Percentiles rank a stretch among this genome's conserved stretches.
These are phyloP conservation scores for Drosophila nebulosa DNA, from an alignment of 1,140 invertebrate genomes.

Conservation along the genomic window DNA sequence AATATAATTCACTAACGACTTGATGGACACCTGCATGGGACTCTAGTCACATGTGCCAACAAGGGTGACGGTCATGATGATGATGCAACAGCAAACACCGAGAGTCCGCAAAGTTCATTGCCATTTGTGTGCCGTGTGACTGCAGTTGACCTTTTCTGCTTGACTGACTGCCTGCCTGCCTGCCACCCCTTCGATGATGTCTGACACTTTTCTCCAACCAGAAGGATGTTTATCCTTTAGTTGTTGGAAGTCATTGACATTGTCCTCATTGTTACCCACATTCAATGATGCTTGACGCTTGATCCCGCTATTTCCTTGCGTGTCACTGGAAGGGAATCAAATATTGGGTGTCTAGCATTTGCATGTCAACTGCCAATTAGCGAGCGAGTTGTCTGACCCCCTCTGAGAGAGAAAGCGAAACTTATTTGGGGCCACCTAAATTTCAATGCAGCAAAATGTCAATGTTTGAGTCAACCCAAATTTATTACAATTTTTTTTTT, in stretches of 20 bases:
- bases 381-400: slow-evolving; percentile 3
- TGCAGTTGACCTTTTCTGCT: slow-evolving; percentile 38
- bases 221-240: not conserved
- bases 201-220: not conserved
- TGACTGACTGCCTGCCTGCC: slow-evolving; percentile 9
- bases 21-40: slow-evolving; percentile 53
- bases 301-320: slow-evolving; percentile 40
- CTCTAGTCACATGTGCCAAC: slow-evolving; percentile 33
- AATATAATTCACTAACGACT: not conserved
- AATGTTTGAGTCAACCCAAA: not conserved
- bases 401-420: slow-evolving; percentile 45
- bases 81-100: slow-evolving; percentile 7
- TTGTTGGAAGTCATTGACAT: not conserved
- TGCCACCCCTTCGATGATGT: not conserved
- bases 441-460: slow-evolving; percentile 20
- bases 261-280: not conserved
- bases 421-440: slow-evolving; percentile 23
- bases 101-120: slow-evolving; percentile 28
- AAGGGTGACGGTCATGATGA: not conserved
- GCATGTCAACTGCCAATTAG: slow-evolving; percentile 46
- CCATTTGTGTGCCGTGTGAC: slow-evolving; percentile 48
- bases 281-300: not conserved
- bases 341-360: slow-evolving; percentile 21
- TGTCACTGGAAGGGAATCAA: slow-evolving; percentile 15
- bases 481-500: slow-evolving; percentile 9